Base-by-base conservation (phyloP, 2,797 vertebrate genomes). In the Xenentodon cancila region DNA sequence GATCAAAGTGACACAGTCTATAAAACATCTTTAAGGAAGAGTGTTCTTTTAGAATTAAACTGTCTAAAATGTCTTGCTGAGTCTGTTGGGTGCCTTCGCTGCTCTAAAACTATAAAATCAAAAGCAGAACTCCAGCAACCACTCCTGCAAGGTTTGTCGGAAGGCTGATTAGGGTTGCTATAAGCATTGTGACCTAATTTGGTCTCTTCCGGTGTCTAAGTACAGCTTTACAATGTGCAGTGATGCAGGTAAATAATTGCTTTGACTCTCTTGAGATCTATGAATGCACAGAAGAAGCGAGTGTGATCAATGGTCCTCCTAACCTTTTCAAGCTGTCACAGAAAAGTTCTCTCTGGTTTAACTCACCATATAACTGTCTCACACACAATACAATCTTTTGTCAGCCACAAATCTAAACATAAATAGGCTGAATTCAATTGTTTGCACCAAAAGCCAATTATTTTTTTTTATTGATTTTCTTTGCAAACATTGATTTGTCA, bases 101-200 rank as follows among this genome's bases (percentile, higher is more conserved):
- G 4, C 12, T 49, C 2, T 55, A 1, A 7, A n/a, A 21, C 1
- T 21, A 4, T n/a, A 13, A 27, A 17, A 13, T 11, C 21, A 44
- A 19, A 0, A 51, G 5, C 56, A 0, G 13, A 46, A 20, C 21
- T 48, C 3, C 17, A 8, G 12, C 21, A n/a, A 58, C 17, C 34
- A 18, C 17, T 21, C 9, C 21, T 8, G 46, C 46, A n/a, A 48
- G 27, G 52, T 43, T 42, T 45, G 2, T 44, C 8, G 12, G 15
- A 15, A 9, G 58, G 18, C 18, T 57, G 66, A 71, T 68, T 68
- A 77, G 59, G 7, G 54, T 34, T 56, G 15, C 56, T 68, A 12
- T 63, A 40, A 59, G 5, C 40, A 37, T 21, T 18, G 37, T 13
- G 20, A 16, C n/a, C 37, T 56, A 19, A 59, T 64, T 64, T 50